Base-by-base conservation (phyloP, 2,888 invertebrate species). In the Ommatoiulus sabulosus region DNA sequence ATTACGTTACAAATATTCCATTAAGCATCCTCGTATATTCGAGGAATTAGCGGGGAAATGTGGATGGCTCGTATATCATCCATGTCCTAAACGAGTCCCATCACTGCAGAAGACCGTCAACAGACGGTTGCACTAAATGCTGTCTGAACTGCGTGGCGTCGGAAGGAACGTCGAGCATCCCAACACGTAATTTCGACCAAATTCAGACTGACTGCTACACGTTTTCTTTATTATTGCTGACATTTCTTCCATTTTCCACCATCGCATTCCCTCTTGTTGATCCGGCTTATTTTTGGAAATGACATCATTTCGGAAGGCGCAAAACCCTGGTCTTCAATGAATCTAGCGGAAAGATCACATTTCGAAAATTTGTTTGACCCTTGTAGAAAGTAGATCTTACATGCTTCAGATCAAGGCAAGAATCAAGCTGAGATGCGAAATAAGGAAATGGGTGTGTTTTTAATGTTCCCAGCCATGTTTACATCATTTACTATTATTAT, bases 1-100 rank as follows among this genome's bases (percentile, higher is more conserved):
- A 72, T 72, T 72, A 72, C 72, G 72, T 72, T 72, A 72, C 72
- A 72, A 72, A 20, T 72, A 72, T 72, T 72, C 72, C 72, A 72
- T 72, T 72, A 72, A 72, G 72, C 72, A 24, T 20, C 24, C 72
- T 72, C 72, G 24, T 72, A 72, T 72, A 72, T 72, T 20, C 72
- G 7, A 24, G 24, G 72, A 72, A 72, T 72, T 72, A 72, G 72
- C 24, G 10, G 72, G 72, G 72, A 72, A 72, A 8, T 24, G 72
- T 20, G 72, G 8, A 8, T 72, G 72, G 72, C n/a, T 72, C 72
- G 72, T 72, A 72, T 72, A 72, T 72, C 72, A 72, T 8, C 72
- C 72, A 72, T 72, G 24, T 24, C 72, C 72, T 7, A 72, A 72
- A 72, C 72, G 24, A 72, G 72, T 72, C 72, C 72, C 20, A 72